Percentiles rank a stretch among this genome's conserved stretches.
These are phyloP conservation scores for Laothoe populi DNA, from an alignment of 2,888 invertebrate species.

Conservation along the genomic window DNA sequence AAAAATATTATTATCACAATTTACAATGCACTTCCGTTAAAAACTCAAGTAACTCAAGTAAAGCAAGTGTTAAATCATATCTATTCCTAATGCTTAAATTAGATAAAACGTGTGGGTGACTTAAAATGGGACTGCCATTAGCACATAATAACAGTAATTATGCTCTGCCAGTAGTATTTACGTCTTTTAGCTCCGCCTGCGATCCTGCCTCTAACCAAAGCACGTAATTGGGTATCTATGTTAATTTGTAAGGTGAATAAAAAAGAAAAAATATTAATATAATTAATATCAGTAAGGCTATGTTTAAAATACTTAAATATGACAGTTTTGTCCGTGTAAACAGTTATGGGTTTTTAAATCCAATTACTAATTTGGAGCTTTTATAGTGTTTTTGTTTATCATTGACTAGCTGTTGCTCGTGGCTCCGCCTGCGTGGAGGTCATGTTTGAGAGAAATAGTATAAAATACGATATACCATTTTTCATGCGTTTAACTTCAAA, in stretches of 20 bases:
- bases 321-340: background rate
- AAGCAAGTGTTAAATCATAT: background rate
- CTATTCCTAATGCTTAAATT: background rate
- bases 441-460: too few species aligned
- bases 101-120: background rate
- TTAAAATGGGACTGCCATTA: slow-evolving; percentile 3
- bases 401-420: too few species aligned
- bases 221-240: slow-evolving; percentile 11
- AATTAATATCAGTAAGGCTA: slow-evolving; percentile 1
- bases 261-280: background rate
- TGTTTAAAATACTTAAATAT: background rate
- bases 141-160: slow-evolving; percentile 19
- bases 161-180: slow-evolving; percentile 5
- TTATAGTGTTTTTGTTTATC: too few species aligned
- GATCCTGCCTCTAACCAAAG: slow-evolving; percentile 3
- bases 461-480: too few species aligned
- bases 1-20: too few species aligned
- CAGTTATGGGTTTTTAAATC: too few species aligned
- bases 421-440: too few species aligned
- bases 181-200: slow-evolving; percentile 9
- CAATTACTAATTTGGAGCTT: too few species aligned
- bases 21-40: too few species aligned
- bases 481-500: too few species aligned
- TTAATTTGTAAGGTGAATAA: background rate
- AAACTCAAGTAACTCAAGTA: too few species aligned